Evolutionary conservation across 2,113 vertebrate species (phyloP), one percentile per base, ranked within the genome.

Genomic region (Herpailurus yagouaroundi): DNA sequence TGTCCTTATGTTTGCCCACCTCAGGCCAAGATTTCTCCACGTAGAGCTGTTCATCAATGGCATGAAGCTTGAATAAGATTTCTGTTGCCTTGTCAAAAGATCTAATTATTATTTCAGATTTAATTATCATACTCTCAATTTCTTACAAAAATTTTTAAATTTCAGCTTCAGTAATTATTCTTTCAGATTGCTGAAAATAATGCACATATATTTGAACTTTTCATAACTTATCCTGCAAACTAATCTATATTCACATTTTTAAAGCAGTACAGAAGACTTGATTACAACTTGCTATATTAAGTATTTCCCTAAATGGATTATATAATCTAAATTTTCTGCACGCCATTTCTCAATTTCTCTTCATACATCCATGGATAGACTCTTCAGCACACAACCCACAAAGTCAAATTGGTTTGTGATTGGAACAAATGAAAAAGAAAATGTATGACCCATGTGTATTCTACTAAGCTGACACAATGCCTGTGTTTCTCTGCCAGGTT

Each of bases 341-440:
- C 0, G 0, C 14, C 76, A 79, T 74, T 98, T 97, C 52, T 95
- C 60, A 38, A 92, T 96, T 90, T 95, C 57, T 95, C 96, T 92
- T 23, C 77, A 89, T 64, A 31, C 33, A 66, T 36, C 36, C 55
- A 27, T 23, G 7, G 45, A 84, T 69, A 97, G 89, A 13, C 7
- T 94, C 38, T 64, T 92, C 55, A 94, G 92, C 79, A 96, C 3
- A 91, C 8, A 95, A 29, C 50, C 91, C 86, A 96, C 83, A 96
- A 89, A 97, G 95, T 0, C 87, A 57, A 96, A 66, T 41, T 97
- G 74, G 50, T 92, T 97, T 98, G 89, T 97, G 94, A 94, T 77
- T 94, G 87, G 83, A 77, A 76, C 81, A 97, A 98, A 98, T 71
- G 15, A 91, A 66, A 93, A 95, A 91, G 84, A 95, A 98, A 91